A percentile compares a stretch with the other conserved stretches of the same genome.
These are phyloP conservation scores for Empidonax traillii DNA, from an alignment of 2,113 vertebrate species.

Conservation along the genomic window DNA sequence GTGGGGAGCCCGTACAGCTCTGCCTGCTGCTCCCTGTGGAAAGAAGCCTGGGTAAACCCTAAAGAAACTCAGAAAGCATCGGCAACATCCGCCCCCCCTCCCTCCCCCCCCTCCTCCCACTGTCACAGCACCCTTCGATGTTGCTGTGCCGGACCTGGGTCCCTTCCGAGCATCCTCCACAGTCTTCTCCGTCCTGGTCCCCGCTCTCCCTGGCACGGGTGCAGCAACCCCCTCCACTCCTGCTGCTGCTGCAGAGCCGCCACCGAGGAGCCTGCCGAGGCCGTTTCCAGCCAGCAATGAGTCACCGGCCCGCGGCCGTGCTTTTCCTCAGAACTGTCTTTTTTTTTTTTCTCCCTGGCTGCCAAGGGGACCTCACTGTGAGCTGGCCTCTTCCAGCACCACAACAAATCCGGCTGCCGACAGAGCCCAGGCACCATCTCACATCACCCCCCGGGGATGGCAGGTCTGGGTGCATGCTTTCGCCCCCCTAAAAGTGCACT, in stretches of 20 bases:
- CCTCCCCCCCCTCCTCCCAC: neutral
- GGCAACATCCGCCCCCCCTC: neutral
- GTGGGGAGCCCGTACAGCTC: neutral
- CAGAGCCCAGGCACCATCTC: neutral
- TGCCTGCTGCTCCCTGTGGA: constrained; percentile 14
- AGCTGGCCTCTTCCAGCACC: neutral
- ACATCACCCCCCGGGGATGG: neutral
- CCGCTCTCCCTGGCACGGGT: neutral
- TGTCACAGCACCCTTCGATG: neutral
- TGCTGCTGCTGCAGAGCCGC: neutral
- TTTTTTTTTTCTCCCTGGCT: neutral
- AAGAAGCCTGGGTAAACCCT: neutral
- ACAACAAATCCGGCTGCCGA: neutral
- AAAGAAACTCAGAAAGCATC: neutral
- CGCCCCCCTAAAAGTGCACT: neutral
- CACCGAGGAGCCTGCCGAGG: neutral
- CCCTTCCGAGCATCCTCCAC: neutral
- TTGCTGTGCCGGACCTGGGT: neutral
- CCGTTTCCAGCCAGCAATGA: constrained; percentile 40
- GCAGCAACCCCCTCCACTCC: neutral
- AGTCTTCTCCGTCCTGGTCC: neutral
- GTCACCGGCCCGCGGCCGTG: constrained; percentile 30
- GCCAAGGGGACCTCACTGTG: neutral
- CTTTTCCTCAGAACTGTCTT: neutral
- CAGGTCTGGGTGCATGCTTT: too few relatives aligned